Evolutionary conservation across 2,888 invertebrate genomes (phyloP), one percentile per base, ranked within the genome.

Genomic region (Sinhomidia bicolor): DNA sequence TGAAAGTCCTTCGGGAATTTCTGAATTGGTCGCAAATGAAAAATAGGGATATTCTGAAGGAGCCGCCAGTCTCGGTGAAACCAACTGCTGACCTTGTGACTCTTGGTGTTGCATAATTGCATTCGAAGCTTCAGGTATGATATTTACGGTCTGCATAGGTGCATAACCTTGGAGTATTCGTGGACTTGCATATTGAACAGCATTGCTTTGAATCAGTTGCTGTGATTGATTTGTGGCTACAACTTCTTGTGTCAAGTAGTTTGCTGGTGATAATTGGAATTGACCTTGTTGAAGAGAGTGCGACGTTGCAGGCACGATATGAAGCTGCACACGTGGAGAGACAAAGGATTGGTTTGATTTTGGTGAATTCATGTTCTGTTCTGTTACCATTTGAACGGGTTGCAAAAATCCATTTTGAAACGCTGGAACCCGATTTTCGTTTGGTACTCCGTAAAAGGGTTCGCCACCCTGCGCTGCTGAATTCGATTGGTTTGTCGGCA

Each of bases 251-350:
- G 29, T 17, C n/a, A 82, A 32, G 23, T 54, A 83, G 41, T 54
- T 83, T 23, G 23, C 41, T 9, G 41, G 84, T 10, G 60, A 29
- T 17, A 84, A 23, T 20, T 83, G 83, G 26, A 44, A 44, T 29
- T 60, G 41, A 26, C 14, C 32, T 68, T 5, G 14, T 14, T 29
- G 41, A 20, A 14, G n/a, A 17, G 74, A 10, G 5, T 20, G 23
- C 7, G 57, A n/a, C 6, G 79, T 9, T 0, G 47, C n/a, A n/a
- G 41, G 47, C n/a, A 47, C n/a, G n/a, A n/a, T n/a, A 32, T 84
- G 60, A 10, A 76, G n/a, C 44, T 83, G 83, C 10, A 84, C 36
- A 60, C 76, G 29, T 14, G 84, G 84, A 26, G 84, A 60, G 12
- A 26, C 57, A 23, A 74, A 74, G n/a, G 84, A 41, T 26, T 76